These are phyloP conservation scores for Serranus cabrilla DNA, from an alignment of 2,797 vertebrate species.

Conservation along the genomic window DNA sequence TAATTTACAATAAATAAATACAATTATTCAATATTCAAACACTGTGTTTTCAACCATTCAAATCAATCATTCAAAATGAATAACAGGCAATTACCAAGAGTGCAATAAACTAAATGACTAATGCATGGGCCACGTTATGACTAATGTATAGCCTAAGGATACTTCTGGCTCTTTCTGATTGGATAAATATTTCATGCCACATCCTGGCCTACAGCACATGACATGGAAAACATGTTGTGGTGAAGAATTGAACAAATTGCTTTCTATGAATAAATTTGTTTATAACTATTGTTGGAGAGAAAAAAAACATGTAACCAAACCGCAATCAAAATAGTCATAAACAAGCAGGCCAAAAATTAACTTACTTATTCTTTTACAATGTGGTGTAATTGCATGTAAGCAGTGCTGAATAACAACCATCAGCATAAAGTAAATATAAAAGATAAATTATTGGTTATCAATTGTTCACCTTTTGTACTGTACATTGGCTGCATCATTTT, in stretches of 20 bases:
- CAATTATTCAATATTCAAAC: conserved; percentile 61
- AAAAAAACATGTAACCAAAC: conserved; percentile 1
- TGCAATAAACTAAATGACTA: conserved; percentile 76
- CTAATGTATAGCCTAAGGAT: conserved; percentile 79
- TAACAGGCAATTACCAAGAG: conserved; percentile 75
- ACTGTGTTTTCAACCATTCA: conserved; percentile 54
- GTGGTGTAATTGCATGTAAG: background rate
- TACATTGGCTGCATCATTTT: no score
- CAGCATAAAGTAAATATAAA: background rate
- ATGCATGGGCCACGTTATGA: conserved; percentile 71
- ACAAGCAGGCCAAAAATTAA: background rate
- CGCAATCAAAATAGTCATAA: conserved; percentile 10
- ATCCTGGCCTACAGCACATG: conserved; percentile 68
- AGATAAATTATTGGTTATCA: background rate
- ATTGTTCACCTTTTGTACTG: background rate
- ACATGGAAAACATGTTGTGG: conserved; percentile 66
- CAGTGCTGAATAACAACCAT: background rate
- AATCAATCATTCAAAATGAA: conserved; percentile 75
- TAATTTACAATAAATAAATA: conserved; percentile 52
- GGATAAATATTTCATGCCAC: conserved; percentile 82
- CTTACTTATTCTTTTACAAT: background rate
- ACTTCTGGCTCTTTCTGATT: conserved; percentile 74
- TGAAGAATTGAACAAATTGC: conserved; percentile 69
- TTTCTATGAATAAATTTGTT: conserved; percentile 72
- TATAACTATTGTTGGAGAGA: conserved; percentile 14